These are phyloP conservation scores for Diprion similis DNA, from an alignment of 1,140 invertebrate species.

Conservation along the genomic window DNA sequence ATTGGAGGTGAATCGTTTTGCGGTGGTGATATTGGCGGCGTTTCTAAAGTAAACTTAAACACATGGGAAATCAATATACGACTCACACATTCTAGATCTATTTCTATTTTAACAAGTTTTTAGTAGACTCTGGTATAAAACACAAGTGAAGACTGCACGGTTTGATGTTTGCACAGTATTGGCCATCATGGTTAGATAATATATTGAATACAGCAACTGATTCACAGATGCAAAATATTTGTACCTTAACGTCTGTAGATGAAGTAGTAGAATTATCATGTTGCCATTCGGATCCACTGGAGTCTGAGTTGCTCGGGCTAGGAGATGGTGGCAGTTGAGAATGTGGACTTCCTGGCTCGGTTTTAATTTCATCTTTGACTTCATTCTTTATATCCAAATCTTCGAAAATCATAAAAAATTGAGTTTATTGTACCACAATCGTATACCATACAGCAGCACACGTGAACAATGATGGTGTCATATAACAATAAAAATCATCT, in stretches of 20 bases:
- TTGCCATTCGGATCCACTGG: conserved; percentile 41
- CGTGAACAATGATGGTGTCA: too few species aligned
- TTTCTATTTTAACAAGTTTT: neutral
- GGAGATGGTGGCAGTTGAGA: conserved; percentile 43
- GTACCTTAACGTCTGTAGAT: conserved; percentile 32
- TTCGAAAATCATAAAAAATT: conserved; percentile 13
- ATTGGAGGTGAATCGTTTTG: conserved; percentile 41
- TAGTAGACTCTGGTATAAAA: neutral
- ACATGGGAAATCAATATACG: conserved; percentile 14
- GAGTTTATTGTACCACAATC: too few species aligned
- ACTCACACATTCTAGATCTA: too few species aligned
- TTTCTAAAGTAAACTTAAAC: conserved; percentile 45
- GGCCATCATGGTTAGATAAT: too few species aligned
- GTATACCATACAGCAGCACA: too few species aligned
- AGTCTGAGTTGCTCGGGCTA: conserved; percentile 46
- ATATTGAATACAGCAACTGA: neutral
- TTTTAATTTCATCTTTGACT: conserved; percentile 34
- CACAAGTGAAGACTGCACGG: neutral
- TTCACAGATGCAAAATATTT: neutral
- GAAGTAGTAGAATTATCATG: conserved; percentile 23
- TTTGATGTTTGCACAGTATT: too few species aligned
- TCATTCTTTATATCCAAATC: conserved; percentile 11
- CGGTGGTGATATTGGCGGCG: conserved; percentile 52
- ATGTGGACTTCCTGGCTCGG: conserved; percentile 39
- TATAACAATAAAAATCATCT: too few species aligned